A percentile compares a stretch with the other conserved stretches of the same genome.
phyloP scores from a whole-genome alignment of 2,888 invertebrate species.

The Phanerotoma sp. region DNA sequence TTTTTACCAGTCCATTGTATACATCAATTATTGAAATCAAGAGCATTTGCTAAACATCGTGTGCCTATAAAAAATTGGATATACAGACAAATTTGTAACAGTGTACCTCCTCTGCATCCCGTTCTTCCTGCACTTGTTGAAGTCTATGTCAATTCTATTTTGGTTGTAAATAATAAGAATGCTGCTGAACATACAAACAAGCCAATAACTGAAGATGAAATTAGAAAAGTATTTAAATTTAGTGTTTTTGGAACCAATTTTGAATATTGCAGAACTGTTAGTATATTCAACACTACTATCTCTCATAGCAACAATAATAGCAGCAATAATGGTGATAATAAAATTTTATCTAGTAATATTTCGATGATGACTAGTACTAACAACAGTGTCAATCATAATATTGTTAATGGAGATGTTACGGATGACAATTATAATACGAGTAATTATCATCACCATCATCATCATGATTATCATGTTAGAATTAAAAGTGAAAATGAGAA shows the following conservation, averaged over 20 bases:
- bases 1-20: slow-evolving; percentile 96
- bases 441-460: too few relatives aligned
- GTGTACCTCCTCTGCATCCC: slow-evolving; percentile 88
- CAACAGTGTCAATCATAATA: too few relatives aligned
- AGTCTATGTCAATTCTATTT: slow-evolving; percentile 90
- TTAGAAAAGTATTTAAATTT: slow-evolving; percentile 78
- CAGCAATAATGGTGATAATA: too few relatives aligned
- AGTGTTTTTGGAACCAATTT: slow-evolving; percentile 76
- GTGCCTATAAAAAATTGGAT: slow-evolving; percentile 98
- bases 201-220: slow-evolving; percentile 88
- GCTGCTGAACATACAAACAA: slow-evolving; percentile 81
- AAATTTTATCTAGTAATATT: too few relatives aligned
- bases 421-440: slow-evolving; percentile 52
- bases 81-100: slow-evolving; percentile 87
- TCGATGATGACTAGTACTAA: too few relatives aligned
- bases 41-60: slow-evolving; percentile 94
- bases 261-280: too few relatives aligned
- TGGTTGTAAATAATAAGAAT: slow-evolving; percentile 67
- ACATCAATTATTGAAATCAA: slow-evolving; percentile 88
- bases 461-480: too few relatives aligned
- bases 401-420: slow-evolving; percentile 35
- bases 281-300: too few relatives aligned
- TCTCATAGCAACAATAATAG: too few relatives aligned
- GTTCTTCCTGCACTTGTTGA: slow-evolving; percentile 91
- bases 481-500: too few relatives aligned